A percentile compares a stretch with the other conserved stretches of the same genome.
Conservation (phyloP, 2,888 invertebrate genomes). For the Hemicrepidius hirtus region DNA sequence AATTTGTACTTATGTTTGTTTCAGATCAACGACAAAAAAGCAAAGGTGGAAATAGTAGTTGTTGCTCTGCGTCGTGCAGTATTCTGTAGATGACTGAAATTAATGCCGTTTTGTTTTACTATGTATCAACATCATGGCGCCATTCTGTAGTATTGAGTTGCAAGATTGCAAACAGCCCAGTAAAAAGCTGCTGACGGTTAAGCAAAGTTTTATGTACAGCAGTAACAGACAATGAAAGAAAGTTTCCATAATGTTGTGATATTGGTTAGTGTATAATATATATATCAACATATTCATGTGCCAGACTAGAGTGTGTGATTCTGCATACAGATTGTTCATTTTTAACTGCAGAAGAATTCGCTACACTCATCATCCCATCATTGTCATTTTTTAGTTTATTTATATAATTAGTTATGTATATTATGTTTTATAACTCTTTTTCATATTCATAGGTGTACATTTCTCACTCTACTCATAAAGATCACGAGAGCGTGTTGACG, state of each 20-base stretch:
- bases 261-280: conserved; percentile 70
- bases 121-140: conserved; percentile 41
- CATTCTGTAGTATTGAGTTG: conserved; percentile 44
- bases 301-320: conserved; percentile 69
- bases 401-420: conserved; percentile 62
- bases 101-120: conserved; percentile 54
- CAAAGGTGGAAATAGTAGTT: conserved; percentile 95
- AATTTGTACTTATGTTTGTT: conserved; percentile 67
- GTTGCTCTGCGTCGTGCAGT: conserved; percentile 94
- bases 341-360: conserved; percentile 57
- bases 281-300: conserved; percentile 69
- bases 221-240: conserved; percentile 59
- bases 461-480: conserved; percentile 39
- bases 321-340: conserved; percentile 57
- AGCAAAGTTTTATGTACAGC: conserved; percentile 43
- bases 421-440: conserved; percentile 59
- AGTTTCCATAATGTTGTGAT: conserved; percentile 73
- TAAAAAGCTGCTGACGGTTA: conserved; percentile 45
- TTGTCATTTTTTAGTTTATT: conserved; percentile 66
- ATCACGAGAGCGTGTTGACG: conserved; percentile 27
- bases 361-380: conserved; percentile 62
- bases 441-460: conserved; percentile 49
- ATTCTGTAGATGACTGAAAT: conserved; percentile 83
- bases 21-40: conserved; percentile 96
- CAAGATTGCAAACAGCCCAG: conserved; percentile 42